Evolutionary conservation across 2,888 invertebrate species (phyloP).

Genomic region (Caradrina kadenii): DNA sequence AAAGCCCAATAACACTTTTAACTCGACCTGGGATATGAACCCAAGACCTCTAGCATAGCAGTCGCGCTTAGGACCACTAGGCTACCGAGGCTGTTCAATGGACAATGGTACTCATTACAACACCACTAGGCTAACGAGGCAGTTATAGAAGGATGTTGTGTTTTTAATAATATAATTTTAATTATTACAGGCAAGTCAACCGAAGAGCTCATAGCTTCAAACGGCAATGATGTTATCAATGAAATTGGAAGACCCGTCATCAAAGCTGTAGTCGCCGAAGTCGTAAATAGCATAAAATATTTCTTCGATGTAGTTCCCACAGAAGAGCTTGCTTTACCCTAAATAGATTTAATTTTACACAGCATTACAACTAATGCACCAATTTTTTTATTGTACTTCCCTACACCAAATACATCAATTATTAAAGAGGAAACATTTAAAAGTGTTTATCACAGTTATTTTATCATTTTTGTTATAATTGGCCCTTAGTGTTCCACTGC

Average conservation of each 20-base stretch:
- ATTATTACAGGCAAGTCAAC: slow-evolving; percentile 55
- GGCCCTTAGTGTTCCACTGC: no score
- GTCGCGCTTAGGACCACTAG: no score
- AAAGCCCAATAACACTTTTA: no score
- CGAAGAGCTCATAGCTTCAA: slow-evolving; percentile 64
- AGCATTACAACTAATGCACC: not conserved
- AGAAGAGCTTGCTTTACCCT: slow-evolving; percentile 55
- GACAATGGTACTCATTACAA: no score
- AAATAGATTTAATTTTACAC: not conserved
- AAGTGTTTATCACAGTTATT: no score
- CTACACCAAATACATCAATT: not conserved
- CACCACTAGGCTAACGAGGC: no score
- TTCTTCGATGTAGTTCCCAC: slow-evolving; percentile 61
- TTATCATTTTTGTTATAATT: no score
- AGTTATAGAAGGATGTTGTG: no score
- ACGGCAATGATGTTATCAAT: slow-evolving; percentile 71
- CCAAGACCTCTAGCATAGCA: no score
- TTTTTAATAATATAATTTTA: not conserved
- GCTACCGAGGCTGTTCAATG: no score
- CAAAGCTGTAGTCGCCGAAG: slow-evolving; percentile 52
- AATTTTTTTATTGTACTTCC: not conserved
- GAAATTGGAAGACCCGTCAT: slow-evolving; percentile 73
- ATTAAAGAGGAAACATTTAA: not conserved
- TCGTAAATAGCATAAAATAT: slow-evolving; percentile 53
- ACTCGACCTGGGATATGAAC: no score